These are phyloP conservation scores for Poecilia latipinna DNA, from an alignment of 2,113 vertebrate genomes.

Conservation along the genomic window DNA sequence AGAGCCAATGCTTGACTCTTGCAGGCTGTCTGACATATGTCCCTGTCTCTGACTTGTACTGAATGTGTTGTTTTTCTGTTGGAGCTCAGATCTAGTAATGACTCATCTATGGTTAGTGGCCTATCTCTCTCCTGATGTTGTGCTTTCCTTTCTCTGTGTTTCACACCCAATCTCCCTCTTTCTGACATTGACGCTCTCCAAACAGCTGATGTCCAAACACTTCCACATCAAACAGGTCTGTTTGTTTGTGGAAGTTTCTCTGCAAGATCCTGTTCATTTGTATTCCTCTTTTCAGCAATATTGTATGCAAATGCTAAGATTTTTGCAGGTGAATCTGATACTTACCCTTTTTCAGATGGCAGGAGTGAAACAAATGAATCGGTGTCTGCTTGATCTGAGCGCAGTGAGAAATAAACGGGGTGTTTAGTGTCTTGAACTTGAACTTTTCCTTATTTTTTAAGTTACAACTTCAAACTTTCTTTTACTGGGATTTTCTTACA, in stretches of 20 bases:
- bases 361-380: not conserved
- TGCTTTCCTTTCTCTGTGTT: conserved; percentile 3
- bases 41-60: conserved; percentile 5
- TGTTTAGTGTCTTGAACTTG: not conserved
- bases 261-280: not conserved
- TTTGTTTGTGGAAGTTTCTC: not conserved
- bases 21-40: conserved; percentile 3
- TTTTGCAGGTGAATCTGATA: too few species aligned
- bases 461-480: not conserved
- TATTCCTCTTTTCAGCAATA: not conserved
- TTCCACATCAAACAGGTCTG: not conserved
- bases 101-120: conserved; percentile 36
- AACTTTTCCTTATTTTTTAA: not conserved
- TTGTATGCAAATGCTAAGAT: not conserved
- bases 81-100: conserved; percentile 34
- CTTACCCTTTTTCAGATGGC: too few species aligned
- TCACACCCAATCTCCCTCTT: not conserved
- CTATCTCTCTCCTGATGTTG: conserved; percentile 10
- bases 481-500: not conserved
- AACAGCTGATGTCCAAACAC: conserved; percentile 34
- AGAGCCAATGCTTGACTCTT: not conserved
- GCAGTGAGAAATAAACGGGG: too few species aligned
- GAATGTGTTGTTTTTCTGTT: conserved; percentile 27
- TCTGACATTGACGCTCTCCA: conserved; percentile 4
- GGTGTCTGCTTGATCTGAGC: not conserved